Percentiles rank a stretch among this genome's conserved stretches.
These are phyloP conservation scores for Nemoura dubitans DNA, from an alignment of 2,888 invertebrate species.

Conservation along the genomic window DNA sequence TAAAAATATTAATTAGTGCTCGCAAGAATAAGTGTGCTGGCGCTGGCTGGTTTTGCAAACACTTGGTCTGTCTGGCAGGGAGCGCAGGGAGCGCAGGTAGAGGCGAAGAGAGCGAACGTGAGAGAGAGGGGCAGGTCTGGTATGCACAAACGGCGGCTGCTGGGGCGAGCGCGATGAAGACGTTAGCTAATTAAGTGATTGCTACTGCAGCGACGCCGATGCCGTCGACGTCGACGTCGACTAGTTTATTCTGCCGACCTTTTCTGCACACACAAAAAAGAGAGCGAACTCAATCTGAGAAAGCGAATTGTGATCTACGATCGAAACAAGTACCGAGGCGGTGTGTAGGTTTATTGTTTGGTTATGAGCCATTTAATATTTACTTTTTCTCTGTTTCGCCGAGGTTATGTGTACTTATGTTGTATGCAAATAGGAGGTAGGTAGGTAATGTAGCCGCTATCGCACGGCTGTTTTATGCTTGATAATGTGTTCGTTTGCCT, in stretches of 20 bases:
- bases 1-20: constrained; percentile 45
- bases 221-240: not conserved
- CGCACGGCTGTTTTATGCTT: no score
- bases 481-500: no score
- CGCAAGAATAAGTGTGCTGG: not conserved
- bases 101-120: no score
- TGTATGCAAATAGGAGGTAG: no score
- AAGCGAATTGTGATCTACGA: not conserved
- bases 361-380: not conserved
- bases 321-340: not conserved
- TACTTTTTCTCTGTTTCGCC: not conserved
- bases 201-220: not conserved
- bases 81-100: not conserved
- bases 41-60: not conserved
- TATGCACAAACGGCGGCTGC: no score
- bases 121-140: no score
- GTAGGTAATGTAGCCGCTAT: no score
- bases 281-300: not conserved
- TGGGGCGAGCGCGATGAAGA: not conserved
- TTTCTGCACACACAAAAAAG: not conserved
- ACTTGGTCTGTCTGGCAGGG: not conserved
- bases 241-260: no score
- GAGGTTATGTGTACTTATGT: no score
- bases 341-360: no score
- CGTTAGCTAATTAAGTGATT: not conserved